phyloP scores from a whole-genome alignment of 2,797 vertebrate genomes.

The Premnoplex brunnescens region DNA sequence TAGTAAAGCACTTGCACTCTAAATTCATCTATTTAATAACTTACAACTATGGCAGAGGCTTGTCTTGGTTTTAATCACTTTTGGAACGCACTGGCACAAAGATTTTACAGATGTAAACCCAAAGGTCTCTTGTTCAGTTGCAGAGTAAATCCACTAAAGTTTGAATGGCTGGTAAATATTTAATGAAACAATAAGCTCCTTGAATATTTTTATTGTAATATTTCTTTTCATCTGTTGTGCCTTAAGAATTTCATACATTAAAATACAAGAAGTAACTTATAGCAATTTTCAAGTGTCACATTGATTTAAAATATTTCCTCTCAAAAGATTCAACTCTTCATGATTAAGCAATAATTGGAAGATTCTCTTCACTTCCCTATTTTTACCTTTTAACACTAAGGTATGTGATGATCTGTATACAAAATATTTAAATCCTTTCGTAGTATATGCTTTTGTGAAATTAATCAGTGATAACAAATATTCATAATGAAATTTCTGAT shows the following conservation, averaged over 20 bases:
- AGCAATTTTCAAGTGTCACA: slow-evolving; percentile 49
- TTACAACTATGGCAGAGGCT: not conserved
- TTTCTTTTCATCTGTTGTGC: slow-evolving; percentile 47
- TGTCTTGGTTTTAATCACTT: slow-evolving; percentile 22
- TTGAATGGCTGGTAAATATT: slow-evolving; percentile 53
- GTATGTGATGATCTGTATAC: not conserved
- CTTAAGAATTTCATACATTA: slow-evolving; percentile 50
- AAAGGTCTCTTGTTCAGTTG: not conserved
- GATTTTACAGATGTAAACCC: slow-evolving; percentile 23
- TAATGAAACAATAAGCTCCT: slow-evolving; percentile 54
- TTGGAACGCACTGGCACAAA: not conserved
- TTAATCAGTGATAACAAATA: slow-evolving; percentile 4
- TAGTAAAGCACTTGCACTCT: not conserved
- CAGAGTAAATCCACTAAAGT: slow-evolving; percentile 42
- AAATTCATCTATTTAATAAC: not conserved
- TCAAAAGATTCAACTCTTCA: not conserved
- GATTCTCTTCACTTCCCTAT: not conserved
- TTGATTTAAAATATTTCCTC: slow-evolving; percentile 40
- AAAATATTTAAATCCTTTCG: slow-evolving; percentile 13
- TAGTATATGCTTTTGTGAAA: slow-evolving; percentile 7
- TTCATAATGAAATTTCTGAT: not conserved
- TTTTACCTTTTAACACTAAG: not conserved
- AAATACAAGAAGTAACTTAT: slow-evolving; percentile 36
- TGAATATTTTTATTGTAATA: slow-evolving; percentile 19
- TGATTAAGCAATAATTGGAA: slow-evolving; percentile 39